Evolutionary conservation across 2,888 invertebrate species (phyloP).

Genomic region (Agonopterix arenella): DNA sequence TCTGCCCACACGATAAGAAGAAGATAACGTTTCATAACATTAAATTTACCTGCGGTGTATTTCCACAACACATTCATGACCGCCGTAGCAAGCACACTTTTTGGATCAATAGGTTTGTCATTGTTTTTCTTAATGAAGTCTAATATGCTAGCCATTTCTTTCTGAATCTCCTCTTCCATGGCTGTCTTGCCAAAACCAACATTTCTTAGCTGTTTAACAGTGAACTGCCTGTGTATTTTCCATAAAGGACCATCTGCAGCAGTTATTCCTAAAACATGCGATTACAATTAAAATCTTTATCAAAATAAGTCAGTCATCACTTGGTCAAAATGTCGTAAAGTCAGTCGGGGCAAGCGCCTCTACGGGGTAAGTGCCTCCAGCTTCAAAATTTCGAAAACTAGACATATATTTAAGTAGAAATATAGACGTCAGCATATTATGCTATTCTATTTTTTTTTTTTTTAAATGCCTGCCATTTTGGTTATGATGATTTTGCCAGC

Average conservation of each 20-base stretch:
- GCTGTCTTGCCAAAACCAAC: conserved; percentile 79
- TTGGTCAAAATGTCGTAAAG: no score
- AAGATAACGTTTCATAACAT: no score
- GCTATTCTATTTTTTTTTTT: no score
- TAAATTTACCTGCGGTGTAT: conserved; percentile 77
- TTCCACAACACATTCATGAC: conserved; percentile 84
- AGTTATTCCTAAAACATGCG: conserved; percentile 74
- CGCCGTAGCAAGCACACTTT: conserved; percentile 75
- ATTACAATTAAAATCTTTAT: background rate
- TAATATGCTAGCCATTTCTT: conserved; percentile 74
- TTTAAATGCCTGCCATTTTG: no score
- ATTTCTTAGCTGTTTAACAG: conserved; percentile 78
- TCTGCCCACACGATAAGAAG: no score
- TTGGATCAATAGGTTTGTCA: conserved; percentile 59
- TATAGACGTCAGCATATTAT: no score
- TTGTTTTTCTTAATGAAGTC: conserved; percentile 44
- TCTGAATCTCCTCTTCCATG: conserved; percentile 78
- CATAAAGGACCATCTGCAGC: conserved; percentile 82
- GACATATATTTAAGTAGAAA: no score
- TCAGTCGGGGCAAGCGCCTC: no score
- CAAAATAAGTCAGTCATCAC: no score
- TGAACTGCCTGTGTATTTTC: conserved; percentile 81
- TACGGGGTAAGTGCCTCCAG: no score
- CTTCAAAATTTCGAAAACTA: no score
- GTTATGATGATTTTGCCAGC: no score